These are phyloP conservation scores for Chitala chitala DNA, from an alignment of 2,113 vertebrate species.

Conservation along the genomic window DNA sequence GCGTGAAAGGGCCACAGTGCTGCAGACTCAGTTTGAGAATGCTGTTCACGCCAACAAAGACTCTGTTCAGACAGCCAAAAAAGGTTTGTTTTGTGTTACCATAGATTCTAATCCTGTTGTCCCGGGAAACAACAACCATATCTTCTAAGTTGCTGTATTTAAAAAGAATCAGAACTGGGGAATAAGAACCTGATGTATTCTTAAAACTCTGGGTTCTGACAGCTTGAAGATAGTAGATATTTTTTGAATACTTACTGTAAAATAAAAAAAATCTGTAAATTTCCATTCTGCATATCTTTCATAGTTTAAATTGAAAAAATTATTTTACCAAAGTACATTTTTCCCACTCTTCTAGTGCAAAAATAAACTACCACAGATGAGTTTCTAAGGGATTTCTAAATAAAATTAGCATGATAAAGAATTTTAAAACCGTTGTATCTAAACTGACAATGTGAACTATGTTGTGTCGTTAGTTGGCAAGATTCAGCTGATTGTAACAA, in stretches of 20 bases:
- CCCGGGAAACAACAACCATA: not conserved
- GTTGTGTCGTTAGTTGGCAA: too few relatives aligned
- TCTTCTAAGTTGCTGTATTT: not conserved
- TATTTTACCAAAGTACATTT: not conserved
- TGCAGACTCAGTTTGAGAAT: conserved; percentile 87
- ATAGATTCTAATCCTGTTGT: not conserved
- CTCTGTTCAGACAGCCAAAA: conserved; percentile 71
- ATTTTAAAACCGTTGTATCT: too few relatives aligned
- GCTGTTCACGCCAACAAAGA: conserved; percentile 65
- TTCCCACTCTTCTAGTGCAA: not conserved
- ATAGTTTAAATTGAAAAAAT: not conserved
- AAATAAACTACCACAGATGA: conserved; percentile 3
- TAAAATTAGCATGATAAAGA: too few relatives aligned
- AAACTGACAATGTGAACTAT: too few relatives aligned
- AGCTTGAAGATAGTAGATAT: not conserved
- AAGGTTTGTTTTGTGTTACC: conserved; percentile 63
- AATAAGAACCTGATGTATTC: not conserved
- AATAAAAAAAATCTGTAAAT: too few relatives aligned
- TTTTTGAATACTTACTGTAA: not conserved
- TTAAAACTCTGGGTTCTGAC: not conserved
- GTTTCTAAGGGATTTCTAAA: not conserved
- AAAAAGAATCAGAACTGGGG: not conserved
- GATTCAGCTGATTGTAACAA: too few relatives aligned
- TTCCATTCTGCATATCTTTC: too few relatives aligned
- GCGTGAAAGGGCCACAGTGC: conserved; percentile 74